A percentile compares a stretch with the other conserved stretches of the same genome.
Conservation (phyloP, 2,888 invertebrate genomes). For the Choristoneura rosaceana region DNA sequence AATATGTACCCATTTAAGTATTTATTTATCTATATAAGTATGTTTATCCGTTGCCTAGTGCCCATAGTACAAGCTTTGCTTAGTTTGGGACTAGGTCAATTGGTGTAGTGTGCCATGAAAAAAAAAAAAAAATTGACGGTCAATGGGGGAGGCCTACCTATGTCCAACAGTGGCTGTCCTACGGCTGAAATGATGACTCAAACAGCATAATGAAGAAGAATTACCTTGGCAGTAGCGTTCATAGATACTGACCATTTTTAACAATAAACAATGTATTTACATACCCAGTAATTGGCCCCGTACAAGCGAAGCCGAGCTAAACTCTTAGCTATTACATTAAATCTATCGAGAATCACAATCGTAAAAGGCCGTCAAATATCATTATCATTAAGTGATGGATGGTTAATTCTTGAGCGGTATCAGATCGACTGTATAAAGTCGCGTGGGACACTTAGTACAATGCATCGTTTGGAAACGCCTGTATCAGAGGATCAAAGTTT, state of each 20-base stretch:
- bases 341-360: conserved; percentile 70
- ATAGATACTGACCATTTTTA: not conserved
- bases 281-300: not conserved
- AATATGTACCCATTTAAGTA: no score
- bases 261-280: conserved; percentile 2
- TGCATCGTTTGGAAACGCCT: conserved; percentile 66
- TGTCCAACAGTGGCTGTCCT: no score
- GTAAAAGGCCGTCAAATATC: conserved; percentile 78
- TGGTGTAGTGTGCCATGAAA: no score
- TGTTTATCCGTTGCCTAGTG: no score
- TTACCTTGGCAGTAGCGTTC: not conserved
- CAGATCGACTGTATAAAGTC: conserved; percentile 77
- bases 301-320: conserved; percentile 20
- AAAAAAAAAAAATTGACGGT: no score
- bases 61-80: no score
- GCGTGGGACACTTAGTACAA: conserved; percentile 80
- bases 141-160: no score
- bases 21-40: no score
- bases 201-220: not conserved
- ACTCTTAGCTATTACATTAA: conserved; percentile 56
- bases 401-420: conserved; percentile 72
- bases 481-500: conserved; percentile 30
- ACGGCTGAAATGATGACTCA: no score
- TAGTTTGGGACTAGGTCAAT: no score
- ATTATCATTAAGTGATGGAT: conserved; percentile 82